Base-by-base conservation (phyloP, 2,888 invertebrate genomes). In the Caenorhabditis virilis region DNA sequence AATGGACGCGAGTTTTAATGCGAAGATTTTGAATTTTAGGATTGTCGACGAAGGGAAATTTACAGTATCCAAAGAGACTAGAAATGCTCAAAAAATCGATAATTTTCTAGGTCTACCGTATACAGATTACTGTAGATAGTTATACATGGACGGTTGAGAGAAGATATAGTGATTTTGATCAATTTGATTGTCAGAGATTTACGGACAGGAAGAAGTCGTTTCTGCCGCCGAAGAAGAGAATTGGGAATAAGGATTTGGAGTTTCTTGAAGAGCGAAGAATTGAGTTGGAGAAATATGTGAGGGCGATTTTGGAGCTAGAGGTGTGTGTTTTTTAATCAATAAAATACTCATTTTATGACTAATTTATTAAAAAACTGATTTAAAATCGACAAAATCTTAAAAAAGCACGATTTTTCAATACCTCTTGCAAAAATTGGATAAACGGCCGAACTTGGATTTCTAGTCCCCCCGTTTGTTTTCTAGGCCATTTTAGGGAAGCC, bases 181-280 rank as follows among this genome's bases (percentile, higher is more conserved):
- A 43, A 2, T 64, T 66, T 41, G 72, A 72, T 42, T 47, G 91
- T 51, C 89, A 89, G 82, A 84, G 85, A 65, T 77, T 77, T 53
- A 26, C 56, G 13, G 73, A 79, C 39, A 49, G 72, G n/a, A 89
- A 90, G 7, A 91, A 90, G 83, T 91, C 91, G 78, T 87, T 92
- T 60, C 85, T 95, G 16, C 95, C 95, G 13, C 93, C 93, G 0
- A 95, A 97, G 85, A 94, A 93, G 86, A 88, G 92, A 3, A 90
- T 94, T 77, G 90, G 94, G 1, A 94, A 93, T 82, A 91, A 91
- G 67, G 91, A 91, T 69, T 91, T 91, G 0, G 87, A 89, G 55
- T 95, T 97, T 83, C 88, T 97, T 1, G 91, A 91, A 81, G 90
- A 90, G 78, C 88, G 95, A 52, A 88, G 91, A 60, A 87, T 88